These are phyloP conservation scores for Luscinia luscinia DNA, from an alignment of 2,797 vertebrate genomes.

Conservation along the genomic window DNA sequence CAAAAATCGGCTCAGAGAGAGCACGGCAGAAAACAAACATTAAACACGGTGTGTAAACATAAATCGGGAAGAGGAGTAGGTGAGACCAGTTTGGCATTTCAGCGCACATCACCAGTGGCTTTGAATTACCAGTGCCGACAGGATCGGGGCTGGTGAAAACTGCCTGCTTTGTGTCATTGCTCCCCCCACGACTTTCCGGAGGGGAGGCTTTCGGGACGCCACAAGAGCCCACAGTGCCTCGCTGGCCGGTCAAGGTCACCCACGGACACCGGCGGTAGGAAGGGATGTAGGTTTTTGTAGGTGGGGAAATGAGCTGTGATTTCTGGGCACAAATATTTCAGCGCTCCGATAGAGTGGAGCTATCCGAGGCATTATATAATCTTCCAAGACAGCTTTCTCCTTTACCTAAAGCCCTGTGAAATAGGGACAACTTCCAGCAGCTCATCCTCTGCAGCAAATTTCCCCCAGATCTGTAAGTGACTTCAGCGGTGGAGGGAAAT, in stretches of 20 bases:
- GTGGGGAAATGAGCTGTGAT: neutral
- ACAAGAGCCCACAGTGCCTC: neutral
- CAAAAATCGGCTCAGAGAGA: neutral
- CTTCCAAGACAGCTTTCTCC: neutral
- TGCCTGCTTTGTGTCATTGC: neutral
- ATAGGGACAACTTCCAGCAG: neutral
- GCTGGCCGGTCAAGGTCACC: neutral
- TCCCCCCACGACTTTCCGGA: neutral
- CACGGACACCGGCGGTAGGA: neutral
- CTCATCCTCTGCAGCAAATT: neutral
- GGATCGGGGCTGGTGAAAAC: neutral
- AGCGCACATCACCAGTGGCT: neutral
- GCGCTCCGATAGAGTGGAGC: neutral
- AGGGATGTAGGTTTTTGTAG: neutral
- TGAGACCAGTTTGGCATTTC: neutral
- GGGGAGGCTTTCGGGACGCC: neutral
- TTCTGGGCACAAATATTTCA: neutral
- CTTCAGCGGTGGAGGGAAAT: neutral
- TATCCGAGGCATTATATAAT: neutral
- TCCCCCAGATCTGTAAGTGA: neutral
- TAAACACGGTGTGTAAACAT: neutral
- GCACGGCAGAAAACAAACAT: slow-evolving; percentile 1
- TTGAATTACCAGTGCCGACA: neutral
- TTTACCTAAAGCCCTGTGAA: neutral
- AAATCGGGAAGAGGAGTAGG: neutral